A percentile compares a stretch with the other conserved stretches of the same genome.
These are phyloP conservation scores for Tyrophagus putrescentiae DNA, from an alignment of 1,140 invertebrate genomes.

Conservation along the genomic window DNA sequence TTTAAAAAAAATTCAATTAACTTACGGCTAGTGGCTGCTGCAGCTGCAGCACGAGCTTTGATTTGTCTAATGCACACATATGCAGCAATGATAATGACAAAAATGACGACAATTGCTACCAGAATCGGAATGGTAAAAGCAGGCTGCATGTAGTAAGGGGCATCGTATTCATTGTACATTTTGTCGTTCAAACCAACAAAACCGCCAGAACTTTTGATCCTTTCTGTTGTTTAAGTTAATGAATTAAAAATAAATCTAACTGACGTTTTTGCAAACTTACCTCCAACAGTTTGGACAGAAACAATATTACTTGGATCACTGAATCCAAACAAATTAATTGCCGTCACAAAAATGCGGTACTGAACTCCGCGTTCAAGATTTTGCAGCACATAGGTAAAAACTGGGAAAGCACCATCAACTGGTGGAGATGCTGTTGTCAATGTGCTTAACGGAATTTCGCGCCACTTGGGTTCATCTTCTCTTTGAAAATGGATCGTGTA, in stretches of 20 bases:
- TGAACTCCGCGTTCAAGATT: conserved; percentile 24
- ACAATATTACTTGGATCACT: conserved; percentile 28
- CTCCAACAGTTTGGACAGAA: conserved; percentile 19
- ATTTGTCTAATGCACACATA: conserved; percentile 26
- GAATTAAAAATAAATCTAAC: background rate
- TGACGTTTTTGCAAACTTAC: conserved; percentile 8
- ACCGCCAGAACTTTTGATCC: too few relatives aligned
- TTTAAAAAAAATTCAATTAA: conserved; percentile 5
- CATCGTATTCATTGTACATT: conserved; percentile 19
- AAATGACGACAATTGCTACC: conserved; percentile 25
- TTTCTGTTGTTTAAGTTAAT: too few relatives aligned
- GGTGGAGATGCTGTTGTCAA: conserved; percentile 22
- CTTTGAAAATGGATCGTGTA: conserved; percentile 25
- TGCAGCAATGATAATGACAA: conserved; percentile 26
- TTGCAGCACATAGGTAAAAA: conserved; percentile 25
- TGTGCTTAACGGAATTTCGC: conserved; percentile 24
- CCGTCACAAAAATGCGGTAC: conserved; percentile 27
- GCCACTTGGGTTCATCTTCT: conserved; percentile 25
- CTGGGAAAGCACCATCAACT: conserved; percentile 18
- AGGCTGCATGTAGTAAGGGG: conserved; percentile 22
- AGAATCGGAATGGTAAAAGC: conserved; percentile 27
- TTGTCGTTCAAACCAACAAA: conserved; percentile 17
- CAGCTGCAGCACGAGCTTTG: conserved; percentile 18
- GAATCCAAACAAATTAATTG: conserved; percentile 27
- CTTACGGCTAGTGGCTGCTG: conserved; percentile 2